Evolutionary conservation across 2,888 invertebrate genomes (phyloP), one percentile per base, ranked within the genome.

Genomic region (Marasmarcha lunaedactyla): DNA sequence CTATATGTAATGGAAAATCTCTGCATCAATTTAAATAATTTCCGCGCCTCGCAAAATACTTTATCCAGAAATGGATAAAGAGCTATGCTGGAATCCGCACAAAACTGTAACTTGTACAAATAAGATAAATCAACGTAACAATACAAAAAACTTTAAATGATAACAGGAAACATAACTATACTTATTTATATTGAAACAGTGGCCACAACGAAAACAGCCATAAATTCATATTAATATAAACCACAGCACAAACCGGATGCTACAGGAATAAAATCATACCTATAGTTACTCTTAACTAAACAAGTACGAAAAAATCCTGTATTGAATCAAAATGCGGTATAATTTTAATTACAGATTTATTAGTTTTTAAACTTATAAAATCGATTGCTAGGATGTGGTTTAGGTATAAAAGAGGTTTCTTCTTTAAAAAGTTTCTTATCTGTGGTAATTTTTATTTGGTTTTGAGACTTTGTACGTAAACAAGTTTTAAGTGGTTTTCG

Each of bases 171-270:
- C 78, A 20, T 7, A 52, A 59, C 54, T 61, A 55, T 57, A 59
- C 63, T 57, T 77, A 79, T 81, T 78, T 79, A 79, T 76, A 77
- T 73, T 59, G 10, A 74, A 77, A 79, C 77, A 72, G 69, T 71
- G 61, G 63, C 63, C 68, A 74, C 77, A 76, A 68, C 71, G 74
- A 78, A 76, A 79, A 79, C 79, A 78, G 76, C 72, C 81, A 69
- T 83, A 81, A 81, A 83, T 81, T 53, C 70, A 70, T 76, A 78
- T 71, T 61, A 72, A 77, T 77, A 63, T 76, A 79, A 77, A 78
- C 67, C 68, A 63, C 62, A 58, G 55, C 58, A 50, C 51, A 49
- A 48, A 53, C 72, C 79, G 81, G 81, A 81, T 71, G 77, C 62
- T 46, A 60, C 58, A 68, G 62, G 58, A 72, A 78, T 78, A 70